Evolutionary conservation across 1,140 invertebrate genomes (phyloP).

Genomic region (Conus ventricosus): DNA sequence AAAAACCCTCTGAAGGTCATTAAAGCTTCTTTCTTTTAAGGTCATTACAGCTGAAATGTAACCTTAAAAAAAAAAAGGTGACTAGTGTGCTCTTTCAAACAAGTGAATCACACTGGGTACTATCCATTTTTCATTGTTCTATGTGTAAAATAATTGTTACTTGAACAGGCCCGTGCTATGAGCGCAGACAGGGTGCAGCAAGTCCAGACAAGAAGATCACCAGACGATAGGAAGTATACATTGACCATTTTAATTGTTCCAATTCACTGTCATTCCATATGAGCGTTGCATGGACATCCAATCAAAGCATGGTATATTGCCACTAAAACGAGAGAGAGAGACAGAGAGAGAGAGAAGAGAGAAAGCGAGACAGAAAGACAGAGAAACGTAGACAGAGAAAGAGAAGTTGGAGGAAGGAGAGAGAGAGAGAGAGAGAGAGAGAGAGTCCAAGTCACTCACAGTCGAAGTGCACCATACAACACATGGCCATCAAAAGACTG

Average conservation of each 20-base stretch:
- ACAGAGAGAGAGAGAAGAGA: slow-evolving; percentile 25
- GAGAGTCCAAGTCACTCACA: slow-evolving; percentile 6
- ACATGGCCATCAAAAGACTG: not conserved
- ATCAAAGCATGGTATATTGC: slow-evolving; percentile 25
- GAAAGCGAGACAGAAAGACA: not conserved
- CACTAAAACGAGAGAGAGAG: slow-evolving; percentile 11
- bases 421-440: not conserved
- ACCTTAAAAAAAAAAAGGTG: too few relatives aligned
- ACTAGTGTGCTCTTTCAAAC: too few relatives aligned
- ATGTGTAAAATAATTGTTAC: too few relatives aligned
- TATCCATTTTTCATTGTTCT: too few relatives aligned
- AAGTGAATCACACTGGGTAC: too few relatives aligned
- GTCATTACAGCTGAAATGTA: too few relatives aligned
- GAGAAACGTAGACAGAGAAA: not conserved
- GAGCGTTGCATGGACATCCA: slow-evolving; percentile 14
- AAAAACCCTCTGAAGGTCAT: too few relatives aligned
- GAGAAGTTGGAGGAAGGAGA: not conserved
- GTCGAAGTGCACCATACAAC: slow-evolving; percentile 18
- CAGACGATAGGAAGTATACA: slow-evolving; percentile 12
- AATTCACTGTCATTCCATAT: slow-evolving; percentile 17
- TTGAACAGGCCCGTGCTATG: too few relatives aligned
- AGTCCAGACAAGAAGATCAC: not conserved
- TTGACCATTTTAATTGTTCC: slow-evolving; percentile 26
- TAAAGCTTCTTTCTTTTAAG: too few relatives aligned
- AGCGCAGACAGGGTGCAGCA: not conserved